These are phyloP conservation scores for Acanthurus tractus DNA, from an alignment of 2,797 vertebrate species.

Conservation along the genomic window DNA sequence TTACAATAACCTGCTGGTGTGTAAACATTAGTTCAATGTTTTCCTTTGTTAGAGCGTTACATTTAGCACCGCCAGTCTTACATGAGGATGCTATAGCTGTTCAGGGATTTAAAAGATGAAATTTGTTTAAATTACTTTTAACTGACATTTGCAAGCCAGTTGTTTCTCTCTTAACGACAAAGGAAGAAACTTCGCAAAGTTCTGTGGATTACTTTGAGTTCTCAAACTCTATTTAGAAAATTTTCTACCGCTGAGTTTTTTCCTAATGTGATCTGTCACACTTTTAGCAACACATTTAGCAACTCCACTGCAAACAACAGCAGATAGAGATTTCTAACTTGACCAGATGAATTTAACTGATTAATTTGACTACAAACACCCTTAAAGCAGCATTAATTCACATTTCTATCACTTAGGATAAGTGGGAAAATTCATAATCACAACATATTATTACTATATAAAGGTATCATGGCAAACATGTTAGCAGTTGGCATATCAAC, in stretches of 20 bases:
- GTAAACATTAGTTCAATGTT: no score
- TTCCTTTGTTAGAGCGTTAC: neutral
- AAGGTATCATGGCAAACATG: constrained; percentile 9
- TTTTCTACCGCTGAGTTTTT: neutral
- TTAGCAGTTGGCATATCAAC: neutral
- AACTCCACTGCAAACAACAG: neutral
- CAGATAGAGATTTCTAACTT: neutral
- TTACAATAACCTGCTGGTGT: neutral
- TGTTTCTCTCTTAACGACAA: neutral
- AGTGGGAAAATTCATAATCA: neutral
- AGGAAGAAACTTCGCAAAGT: neutral
- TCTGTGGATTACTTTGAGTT: neutral
- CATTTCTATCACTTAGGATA: neutral
- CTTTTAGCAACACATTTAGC: neutral
- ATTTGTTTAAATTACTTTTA: neutral
- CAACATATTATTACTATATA: constrained; percentile 3
- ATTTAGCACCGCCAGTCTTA: neutral
- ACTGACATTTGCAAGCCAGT: neutral
- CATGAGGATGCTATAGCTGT: no score
- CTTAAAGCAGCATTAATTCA: neutral
- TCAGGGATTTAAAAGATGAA: neutral
- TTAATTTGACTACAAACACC: neutral
- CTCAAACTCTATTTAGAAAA: neutral
- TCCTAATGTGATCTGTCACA: neutral
- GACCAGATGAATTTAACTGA: neutral